Evolutionary conservation across 1,140 invertebrate species (phyloP).

Genomic region (Pachyrhynchus sulphureomaculatus): DNA sequence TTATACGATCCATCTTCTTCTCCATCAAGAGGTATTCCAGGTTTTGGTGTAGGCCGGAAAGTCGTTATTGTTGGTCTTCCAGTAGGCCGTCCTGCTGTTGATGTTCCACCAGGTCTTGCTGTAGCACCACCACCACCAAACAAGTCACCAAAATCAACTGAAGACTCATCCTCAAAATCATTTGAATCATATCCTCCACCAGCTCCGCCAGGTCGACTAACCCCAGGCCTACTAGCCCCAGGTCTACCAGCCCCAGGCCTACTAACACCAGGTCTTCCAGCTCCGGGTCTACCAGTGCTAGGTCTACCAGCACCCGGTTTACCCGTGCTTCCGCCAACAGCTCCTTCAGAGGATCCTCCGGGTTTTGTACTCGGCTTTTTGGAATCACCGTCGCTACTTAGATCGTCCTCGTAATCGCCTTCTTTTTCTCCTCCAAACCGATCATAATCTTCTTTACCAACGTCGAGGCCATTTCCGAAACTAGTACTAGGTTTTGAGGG

Average conservation of each 20-base stretch:
- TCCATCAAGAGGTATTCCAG: background rate
- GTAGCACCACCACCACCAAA: constrained; percentile 20
- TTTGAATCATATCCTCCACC: background rate
- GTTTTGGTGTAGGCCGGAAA: constrained; percentile 15
- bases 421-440: constrained; percentile 14
- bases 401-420: background rate
- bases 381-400: too few relatives aligned
- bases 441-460: constrained; percentile 33
- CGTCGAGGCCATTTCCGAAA: constrained; percentile 32
- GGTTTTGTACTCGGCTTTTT: background rate
- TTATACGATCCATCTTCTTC: constrained; percentile 34
- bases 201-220: too few relatives aligned
- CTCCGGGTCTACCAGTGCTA: constrained; percentile 14
- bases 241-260: too few relatives aligned
- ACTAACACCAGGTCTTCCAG: constrained; percentile 3
- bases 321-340: background rate
- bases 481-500: constrained; percentile 46
- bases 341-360: background rate
- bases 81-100: constrained; percentile 13
- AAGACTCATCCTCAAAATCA: constrained; percentile 3
- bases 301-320: background rate
- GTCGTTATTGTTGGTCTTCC: constrained; percentile 19
- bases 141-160: constrained; percentile 33
- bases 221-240: too few relatives aligned
- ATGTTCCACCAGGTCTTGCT: constrained; percentile 1